Percentiles rank a stretch among this genome's conserved stretches.
These are phyloP conservation scores for Nyleta sp. DNA, from an alignment of 2,888 invertebrate genomes.

Conservation along the genomic window DNA sequence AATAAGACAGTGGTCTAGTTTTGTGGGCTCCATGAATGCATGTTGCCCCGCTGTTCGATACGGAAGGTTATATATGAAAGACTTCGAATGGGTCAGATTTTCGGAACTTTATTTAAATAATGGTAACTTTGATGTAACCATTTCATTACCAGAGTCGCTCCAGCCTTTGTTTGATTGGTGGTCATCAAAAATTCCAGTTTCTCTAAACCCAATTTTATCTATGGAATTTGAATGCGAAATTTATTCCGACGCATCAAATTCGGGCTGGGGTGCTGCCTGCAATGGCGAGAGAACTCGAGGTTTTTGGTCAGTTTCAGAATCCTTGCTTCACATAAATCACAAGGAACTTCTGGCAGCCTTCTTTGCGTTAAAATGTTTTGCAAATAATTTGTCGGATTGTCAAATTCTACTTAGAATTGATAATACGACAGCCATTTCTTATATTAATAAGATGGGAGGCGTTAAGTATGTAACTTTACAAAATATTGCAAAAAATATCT, in stretches of 20 bases:
- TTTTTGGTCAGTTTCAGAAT: slow-evolving; percentile 23
- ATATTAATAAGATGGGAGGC: too few species aligned
- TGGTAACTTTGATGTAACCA: not conserved
- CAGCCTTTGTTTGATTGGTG: slow-evolving; percentile 3
- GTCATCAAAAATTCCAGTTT: slow-evolving; percentile 2
- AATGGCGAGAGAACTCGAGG: slow-evolving; percentile 13
- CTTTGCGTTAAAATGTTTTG: slow-evolving; percentile 48
- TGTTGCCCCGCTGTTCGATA: not conserved
- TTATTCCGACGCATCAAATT: slow-evolving; percentile 41
- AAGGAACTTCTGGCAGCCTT: slow-evolving; percentile 48
- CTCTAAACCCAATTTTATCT: too few species aligned
- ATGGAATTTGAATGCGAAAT: slow-evolving; percentile 38
- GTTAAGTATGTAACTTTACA: slow-evolving; percentile 34
- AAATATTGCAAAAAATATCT: slow-evolving; percentile 34
- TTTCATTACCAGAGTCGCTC: not conserved
- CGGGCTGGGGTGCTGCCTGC: slow-evolving; percentile 43
- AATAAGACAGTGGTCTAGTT: slow-evolving; percentile 28
- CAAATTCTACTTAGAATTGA: slow-evolving; percentile 48
- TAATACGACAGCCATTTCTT: too few species aligned
- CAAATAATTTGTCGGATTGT: slow-evolving; percentile 6
- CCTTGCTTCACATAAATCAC: slow-evolving; percentile 40
- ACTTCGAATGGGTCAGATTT: not conserved
- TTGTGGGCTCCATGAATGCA: not conserved
- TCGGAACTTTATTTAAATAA: not conserved
- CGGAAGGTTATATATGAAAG: slow-evolving; percentile 3